Evolutionary conservation across 2,888 invertebrate genomes (phyloP).

Genomic region (Sympetrum striolatum): DNA sequence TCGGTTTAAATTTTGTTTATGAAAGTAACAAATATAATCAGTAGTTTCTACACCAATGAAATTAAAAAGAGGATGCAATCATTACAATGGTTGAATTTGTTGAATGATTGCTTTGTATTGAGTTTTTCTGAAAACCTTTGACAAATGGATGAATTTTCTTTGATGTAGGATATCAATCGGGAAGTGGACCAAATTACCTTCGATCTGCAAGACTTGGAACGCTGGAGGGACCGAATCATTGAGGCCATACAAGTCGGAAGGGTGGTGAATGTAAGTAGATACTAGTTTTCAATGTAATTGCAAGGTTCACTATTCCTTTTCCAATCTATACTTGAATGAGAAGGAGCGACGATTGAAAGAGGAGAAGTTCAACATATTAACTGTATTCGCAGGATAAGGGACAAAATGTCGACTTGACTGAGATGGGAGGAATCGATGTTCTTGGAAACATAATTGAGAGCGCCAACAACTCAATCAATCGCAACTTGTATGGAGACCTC

Average conservation of each 20-base stretch:
- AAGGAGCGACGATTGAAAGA: background rate
- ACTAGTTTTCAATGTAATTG: background rate
- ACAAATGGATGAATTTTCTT: background rate
- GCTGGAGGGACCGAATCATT: slow-evolving; percentile 57
- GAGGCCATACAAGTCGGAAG: slow-evolving; percentile 57
- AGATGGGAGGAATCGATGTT: slow-evolving; percentile 75
- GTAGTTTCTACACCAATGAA: too few relatives aligned
- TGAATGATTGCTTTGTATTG: too few relatives aligned
- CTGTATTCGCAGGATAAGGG: slow-evolving; percentile 64
- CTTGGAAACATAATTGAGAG: slow-evolving; percentile 83
- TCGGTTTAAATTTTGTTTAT: too few relatives aligned
- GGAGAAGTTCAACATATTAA: slow-evolving; percentile 52
- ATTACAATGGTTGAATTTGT: too few relatives aligned
- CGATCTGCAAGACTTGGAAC: slow-evolving; percentile 54
- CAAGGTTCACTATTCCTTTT: background rate
- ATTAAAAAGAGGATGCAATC: too few relatives aligned
- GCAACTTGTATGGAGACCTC: slow-evolving; percentile 75
- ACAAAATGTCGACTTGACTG: slow-evolving; percentile 64
- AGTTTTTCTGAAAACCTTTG: background rate
- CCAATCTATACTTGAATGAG: background rate
- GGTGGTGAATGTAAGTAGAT: slow-evolving; percentile 48
- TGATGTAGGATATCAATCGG: slow-evolving; percentile 50
- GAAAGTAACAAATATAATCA: too few relatives aligned
- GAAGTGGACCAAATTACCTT: slow-evolving; percentile 50
- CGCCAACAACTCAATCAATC: slow-evolving; percentile 73